Evolutionary conservation across 2,888 invertebrate species (phyloP).

Genomic region (Subacronicta megacephala): DNA sequence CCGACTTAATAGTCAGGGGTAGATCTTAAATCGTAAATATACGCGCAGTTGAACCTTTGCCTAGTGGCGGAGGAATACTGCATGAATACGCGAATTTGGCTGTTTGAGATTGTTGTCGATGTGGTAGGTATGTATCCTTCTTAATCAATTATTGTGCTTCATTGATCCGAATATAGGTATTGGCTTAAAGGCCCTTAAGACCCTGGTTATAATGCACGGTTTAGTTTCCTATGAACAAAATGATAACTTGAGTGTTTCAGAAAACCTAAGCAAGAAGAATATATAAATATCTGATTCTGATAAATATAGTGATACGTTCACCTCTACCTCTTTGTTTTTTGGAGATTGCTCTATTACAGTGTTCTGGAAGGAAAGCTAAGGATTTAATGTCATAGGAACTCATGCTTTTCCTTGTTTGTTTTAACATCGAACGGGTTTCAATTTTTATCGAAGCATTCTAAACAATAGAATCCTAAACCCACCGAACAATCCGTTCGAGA

Average conservation of each 20-base stretch:
- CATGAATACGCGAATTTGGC: conserved; percentile 16
- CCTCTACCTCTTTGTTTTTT: too few relatives aligned
- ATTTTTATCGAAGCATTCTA: background rate
- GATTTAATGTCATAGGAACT: too few relatives aligned
- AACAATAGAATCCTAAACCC: conserved; percentile 5
- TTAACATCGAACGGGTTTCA: too few relatives aligned
- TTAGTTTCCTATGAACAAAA: background rate
- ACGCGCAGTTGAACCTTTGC: conserved; percentile 10
- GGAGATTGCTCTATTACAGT: too few relatives aligned
- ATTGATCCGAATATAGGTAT: background rate
- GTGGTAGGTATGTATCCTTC: background rate
- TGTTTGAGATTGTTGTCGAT: background rate
- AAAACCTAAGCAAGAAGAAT: too few relatives aligned
- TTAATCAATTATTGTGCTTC: background rate
- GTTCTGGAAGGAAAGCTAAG: too few relatives aligned
- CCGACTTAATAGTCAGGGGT: too few relatives aligned
- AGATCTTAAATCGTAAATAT: too few relatives aligned
- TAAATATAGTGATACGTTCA: too few relatives aligned
- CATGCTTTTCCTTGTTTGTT: too few relatives aligned
- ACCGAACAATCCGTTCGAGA: conserved; percentile 2
- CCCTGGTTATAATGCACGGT: background rate
- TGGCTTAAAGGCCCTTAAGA: background rate
- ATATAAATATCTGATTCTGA: too few relatives aligned
- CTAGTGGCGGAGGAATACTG: conserved; percentile 19
- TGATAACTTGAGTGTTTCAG: too few relatives aligned